phyloP scores from a whole-genome alignment of 1,140 invertebrate genomes.

The Pararge aegeria region DNA sequence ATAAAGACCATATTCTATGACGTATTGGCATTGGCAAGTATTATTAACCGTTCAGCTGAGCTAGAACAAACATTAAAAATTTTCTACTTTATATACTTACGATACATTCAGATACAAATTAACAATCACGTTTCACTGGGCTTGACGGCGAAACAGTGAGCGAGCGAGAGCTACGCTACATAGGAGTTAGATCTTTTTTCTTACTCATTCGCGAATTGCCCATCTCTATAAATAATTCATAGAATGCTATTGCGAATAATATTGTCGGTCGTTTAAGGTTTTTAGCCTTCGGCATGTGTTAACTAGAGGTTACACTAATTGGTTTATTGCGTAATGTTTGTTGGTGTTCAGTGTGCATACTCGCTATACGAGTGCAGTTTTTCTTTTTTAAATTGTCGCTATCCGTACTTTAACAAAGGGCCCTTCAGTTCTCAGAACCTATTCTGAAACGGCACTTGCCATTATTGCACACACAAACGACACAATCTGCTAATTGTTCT shows the following conservation, averaged over 20 bases:
- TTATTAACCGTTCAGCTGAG: too few relatives aligned
- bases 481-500: conserved; percentile 11
- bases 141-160: too few relatives aligned
- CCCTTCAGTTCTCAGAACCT: not conserved
- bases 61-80: too few relatives aligned
- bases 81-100: too few relatives aligned
- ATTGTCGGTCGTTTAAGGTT: conserved; percentile 27
- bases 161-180: too few relatives aligned
- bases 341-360: conserved; percentile 72
- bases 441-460: conserved; percentile 6
- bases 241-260: conserved; percentile 37
- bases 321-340: conserved; percentile 54
- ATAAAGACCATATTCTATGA: too few relatives aligned
- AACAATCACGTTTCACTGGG: too few relatives aligned
- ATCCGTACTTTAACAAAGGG: not conserved
- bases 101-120: too few relatives aligned
- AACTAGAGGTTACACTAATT: conserved; percentile 58
- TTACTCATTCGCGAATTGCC: too few relatives aligned
- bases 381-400: conserved; percentile 5
- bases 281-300: conserved; percentile 55
- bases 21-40: too few relatives aligned
- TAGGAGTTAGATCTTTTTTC: too few relatives aligned
- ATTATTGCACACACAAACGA: not conserved
- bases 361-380: conserved; percentile 16
- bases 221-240: not conserved